Evolutionary conservation across 2,888 invertebrate species (phyloP), one percentile per base, ranked within the genome.

Genomic region (Catonia carolina): DNA sequence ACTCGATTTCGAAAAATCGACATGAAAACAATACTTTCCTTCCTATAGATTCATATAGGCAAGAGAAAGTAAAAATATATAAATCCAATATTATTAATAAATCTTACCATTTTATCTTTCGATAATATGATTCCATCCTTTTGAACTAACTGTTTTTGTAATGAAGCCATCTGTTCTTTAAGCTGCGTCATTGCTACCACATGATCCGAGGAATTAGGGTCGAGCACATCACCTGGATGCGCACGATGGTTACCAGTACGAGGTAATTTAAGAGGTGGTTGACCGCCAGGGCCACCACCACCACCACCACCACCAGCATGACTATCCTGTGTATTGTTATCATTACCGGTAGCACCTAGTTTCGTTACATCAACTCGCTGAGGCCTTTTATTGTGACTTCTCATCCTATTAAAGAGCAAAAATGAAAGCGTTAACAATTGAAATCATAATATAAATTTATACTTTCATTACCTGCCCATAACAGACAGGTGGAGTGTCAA

Each of bases 161-260:
- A 77, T 67, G 87, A 86, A 45, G 93, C 91, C 67, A 96, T 93
- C 69, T 93, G 88, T 71, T 96, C 96, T 70, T 91, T 90, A 10
- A 97, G 81, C 69, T 95, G 91, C 1, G 96, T 95, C 78, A 95
- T 89, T 0, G 94, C 94, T 12, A 95, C 91, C 47, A 95, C 89
- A 71, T 95, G 92, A 72, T 93, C 93, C 0, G 91, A 89, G 69
- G 89, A 89, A 70, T 89, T 89, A 0, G 89, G 88, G 72, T 91
- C 90, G 62, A 74, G 71, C 0, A 72, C 71, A 63, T 74, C 74
- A 18, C 64, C 64, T 1, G 64, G 64, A 5, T 61, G 62, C 35
- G 48, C 7, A 58, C 72, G 71, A 0, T 71, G 69, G 3, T 72
- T 72, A 18, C 66, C 71, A 66, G 72, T 70, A 82, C 72, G 60